Base-by-base conservation (phyloP, 2,113 vertebrate genomes). In the Corythornis cristatus region DNA sequence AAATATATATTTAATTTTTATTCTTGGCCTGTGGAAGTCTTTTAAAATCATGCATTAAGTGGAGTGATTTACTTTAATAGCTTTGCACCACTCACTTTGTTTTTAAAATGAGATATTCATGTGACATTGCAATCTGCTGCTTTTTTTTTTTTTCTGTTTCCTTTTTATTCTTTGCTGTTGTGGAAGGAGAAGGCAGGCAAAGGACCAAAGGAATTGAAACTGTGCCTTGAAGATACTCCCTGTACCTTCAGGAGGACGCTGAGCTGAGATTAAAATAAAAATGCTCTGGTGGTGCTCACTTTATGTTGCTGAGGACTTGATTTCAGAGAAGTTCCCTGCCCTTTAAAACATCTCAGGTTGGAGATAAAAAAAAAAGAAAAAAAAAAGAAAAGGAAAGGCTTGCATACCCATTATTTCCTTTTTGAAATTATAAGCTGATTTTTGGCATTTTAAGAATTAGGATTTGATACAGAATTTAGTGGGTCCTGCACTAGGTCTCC, bases 41-140 rank as follows among this genome's bases (percentile, higher is more conserved):
- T 95, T 89, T 67, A 74, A 91, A 93, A 67, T 83, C 76, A 35
- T 53, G 51, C 46, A 91, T 22, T 78, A 82, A 89, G 33, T 33
- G 20, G 19, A 72, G 16, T 50, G 45, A 72, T 83, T 89, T 70
- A 31, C 35, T 71, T 67, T 37, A 72, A 54, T 28, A 33, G 13
- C 29, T 77, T 95, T 56, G 21, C 45, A 77, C 23, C 8, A 8
- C n/a, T 89, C 4, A 5, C 22, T 90, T 77, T 33, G 20, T 43
- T 89, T 90, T 87, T 51, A 51, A 82, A 85, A 73, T 7, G 20
- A 35, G 60, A 79, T 51, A 40, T 29, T 31, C 15, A 9, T 2
- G 46, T 28, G 16, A 71, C 6, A 2, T 58, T 83, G 60, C 17
- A 22, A 80, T 42, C 64, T 83, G 40, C 65, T 79, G 11, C 46